Evolutionary conservation across 2,113 vertebrate species (phyloP), one percentile per base, ranked within the genome.

Genomic region (Oryzias celebensis): DNA sequence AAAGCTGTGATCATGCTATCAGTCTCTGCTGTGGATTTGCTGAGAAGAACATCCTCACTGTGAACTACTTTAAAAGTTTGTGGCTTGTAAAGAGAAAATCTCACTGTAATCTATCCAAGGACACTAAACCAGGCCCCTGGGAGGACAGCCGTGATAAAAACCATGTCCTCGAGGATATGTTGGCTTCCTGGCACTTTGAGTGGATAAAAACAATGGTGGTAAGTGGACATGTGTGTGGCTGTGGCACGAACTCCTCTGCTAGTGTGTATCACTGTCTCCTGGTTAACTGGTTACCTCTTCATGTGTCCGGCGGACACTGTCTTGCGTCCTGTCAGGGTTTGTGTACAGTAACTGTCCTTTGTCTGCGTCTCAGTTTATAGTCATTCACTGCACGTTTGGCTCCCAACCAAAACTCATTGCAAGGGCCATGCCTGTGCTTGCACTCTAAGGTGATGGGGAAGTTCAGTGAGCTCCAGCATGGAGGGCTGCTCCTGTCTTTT

Each of bases 151-250:
- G 82, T 89, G 89, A 86, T 76, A 88, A 87, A 86, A 90, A 91
- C 87, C 89, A 89, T 92, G 89, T 92, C 90, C 90, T 93, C 58
- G 86, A 91, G 88, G 88, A 92, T 91, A 91, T 91, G 81, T 90
- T 92, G 91, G 90, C 92, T 89, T 93, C 92, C 87, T 93, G 91
- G 91, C 91, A 91, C 88, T 92, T 92, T 92, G 89, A 91, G 81
- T 92, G 91, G 91, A 92, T 93, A 78, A 88, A 81, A 67, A 85
- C 88, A 43, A 91, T 93, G 90, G 88, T 92, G 92, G 92, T 93
- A 93, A 93, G 92, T 93, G 82, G 66, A 83, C 78, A 73, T 82
- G 84, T 78, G 81, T 85, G 88, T 84, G 66, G 74, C 56, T 87
- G 78, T 78, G 69, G 68, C 71, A 65, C 69, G 52, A 63, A 79